A percentile compares a stretch with the other conserved stretches of the same genome.
These are phyloP conservation scores for Aramus guarauna DNA, from an alignment of 2,113 vertebrate genomes.

Conservation along the genomic window DNA sequence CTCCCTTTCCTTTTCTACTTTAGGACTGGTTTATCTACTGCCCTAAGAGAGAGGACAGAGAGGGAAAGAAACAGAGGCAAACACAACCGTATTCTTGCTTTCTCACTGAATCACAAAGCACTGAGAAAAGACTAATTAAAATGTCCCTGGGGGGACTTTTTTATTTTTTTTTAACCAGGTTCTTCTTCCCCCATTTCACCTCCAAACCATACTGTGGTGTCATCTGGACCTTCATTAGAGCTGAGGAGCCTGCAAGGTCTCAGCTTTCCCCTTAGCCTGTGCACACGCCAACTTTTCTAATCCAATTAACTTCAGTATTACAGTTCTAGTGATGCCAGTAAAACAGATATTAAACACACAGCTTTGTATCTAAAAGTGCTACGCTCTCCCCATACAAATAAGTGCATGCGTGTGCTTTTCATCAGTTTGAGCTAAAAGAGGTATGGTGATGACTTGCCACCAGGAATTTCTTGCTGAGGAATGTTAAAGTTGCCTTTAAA, in stretches of 20 bases:
- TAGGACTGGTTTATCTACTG: neutral
- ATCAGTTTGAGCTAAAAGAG: neutral
- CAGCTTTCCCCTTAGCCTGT: neutral
- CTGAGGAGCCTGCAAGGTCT: neutral
- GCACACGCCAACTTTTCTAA: neutral
- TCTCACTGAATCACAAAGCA: neutral
- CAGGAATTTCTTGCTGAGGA: neutral
- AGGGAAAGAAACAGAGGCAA: neutral
- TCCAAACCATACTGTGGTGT: neutral
- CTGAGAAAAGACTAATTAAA: neutral
- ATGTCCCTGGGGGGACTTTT: accelerated
- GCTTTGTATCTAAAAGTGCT: neutral
- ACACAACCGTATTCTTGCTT: neutral
- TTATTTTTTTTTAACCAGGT: neutral
- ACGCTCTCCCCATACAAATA: neutral
- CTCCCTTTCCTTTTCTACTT: neutral
- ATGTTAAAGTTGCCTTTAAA: neutral
- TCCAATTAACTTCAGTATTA: neutral
- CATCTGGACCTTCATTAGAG: neutral
- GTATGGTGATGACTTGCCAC: neutral
- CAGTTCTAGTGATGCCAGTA: neutral
- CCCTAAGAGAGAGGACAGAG: neutral
- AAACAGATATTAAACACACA: neutral
- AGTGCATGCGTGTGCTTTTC: neutral
- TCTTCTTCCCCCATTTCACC: neutral